These are phyloP conservation scores for Galerucella pusilla DNA, from an alignment of 2,888 invertebrate species.

Conservation along the genomic window DNA sequence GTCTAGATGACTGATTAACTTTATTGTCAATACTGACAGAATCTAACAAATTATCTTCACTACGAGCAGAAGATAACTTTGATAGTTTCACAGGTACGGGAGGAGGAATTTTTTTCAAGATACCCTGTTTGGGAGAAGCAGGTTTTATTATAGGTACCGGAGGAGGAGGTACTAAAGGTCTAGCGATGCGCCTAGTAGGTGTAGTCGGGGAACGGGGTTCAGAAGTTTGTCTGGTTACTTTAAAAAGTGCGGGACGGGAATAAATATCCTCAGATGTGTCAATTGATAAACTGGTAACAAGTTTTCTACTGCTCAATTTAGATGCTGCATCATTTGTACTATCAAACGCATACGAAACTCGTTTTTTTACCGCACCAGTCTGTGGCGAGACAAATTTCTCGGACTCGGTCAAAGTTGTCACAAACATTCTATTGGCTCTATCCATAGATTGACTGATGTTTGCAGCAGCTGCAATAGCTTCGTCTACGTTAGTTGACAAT, in stretches of 20 bases:
- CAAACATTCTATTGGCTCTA: slow-evolving; percentile 17
- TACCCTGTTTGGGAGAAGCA: slow-evolving; percentile 35
- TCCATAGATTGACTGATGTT: not conserved
- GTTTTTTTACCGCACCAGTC: slow-evolving; percentile 17
- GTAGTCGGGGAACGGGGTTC: slow-evolving; percentile 26
- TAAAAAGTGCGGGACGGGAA: not conserved
- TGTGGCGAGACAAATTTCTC: slow-evolving; percentile 13
- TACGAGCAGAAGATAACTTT: slow-evolving; percentile 45
- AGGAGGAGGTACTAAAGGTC: slow-evolving; percentile 42
- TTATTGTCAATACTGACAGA: slow-evolving; percentile 28
- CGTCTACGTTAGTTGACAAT: not conserved
- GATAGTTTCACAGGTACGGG: slow-evolving; percentile 48
- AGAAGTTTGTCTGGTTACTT: slow-evolving; percentile 19
- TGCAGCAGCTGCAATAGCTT: not conserved
- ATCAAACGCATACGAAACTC: slow-evolving; percentile 10
- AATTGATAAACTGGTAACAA: slow-evolving; percentile 4
- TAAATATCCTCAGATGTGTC: not conserved
- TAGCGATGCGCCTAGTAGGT: slow-evolving; percentile 25
- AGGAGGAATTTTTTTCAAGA: slow-evolving; percentile 47
- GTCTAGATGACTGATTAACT: slow-evolving; percentile 45
- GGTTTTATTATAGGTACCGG: slow-evolving; percentile 41
- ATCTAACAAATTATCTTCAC: slow-evolving; percentile 50
- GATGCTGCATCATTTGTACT: not conserved
- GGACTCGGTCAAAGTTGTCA: slow-evolving; percentile 21
- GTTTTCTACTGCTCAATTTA: slow-evolving; percentile 1